Conservation (phyloP, 2,888 invertebrate species). For the Campopleginae sp. region DNA sequence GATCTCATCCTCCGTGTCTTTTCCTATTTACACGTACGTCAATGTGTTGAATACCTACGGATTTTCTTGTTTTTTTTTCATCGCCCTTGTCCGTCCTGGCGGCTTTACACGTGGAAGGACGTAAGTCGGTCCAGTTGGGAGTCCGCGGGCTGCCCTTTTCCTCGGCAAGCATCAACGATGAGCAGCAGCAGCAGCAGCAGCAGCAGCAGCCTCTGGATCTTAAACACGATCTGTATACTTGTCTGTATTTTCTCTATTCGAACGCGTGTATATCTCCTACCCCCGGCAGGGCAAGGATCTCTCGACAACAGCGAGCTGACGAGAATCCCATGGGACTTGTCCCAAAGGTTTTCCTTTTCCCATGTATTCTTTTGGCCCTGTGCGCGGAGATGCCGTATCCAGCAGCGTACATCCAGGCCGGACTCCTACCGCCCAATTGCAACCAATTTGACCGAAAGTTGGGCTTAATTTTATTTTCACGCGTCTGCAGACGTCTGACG, state of each 20-base stretch:
- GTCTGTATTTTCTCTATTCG: constrained; percentile 12
- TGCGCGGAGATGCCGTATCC: constrained; percentile 52
- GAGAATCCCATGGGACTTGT: constrained; percentile 61
- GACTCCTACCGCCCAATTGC: constrained; percentile 85
- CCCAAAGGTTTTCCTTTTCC: constrained; percentile 44
- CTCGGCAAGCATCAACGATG: constrained; percentile 5
- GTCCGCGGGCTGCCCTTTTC: background rate
- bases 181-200: no score
- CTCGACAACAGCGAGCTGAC: constrained; percentile 46
- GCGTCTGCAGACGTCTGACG: constrained; percentile 79
- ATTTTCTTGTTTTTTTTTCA: constrained; percentile 21
- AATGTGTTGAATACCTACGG: constrained; percentile 56
- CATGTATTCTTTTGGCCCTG: constrained; percentile 37
- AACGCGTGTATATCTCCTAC: background rate
- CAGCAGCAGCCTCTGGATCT: constrained; percentile 21
- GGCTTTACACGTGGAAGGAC: constrained; percentile 1
- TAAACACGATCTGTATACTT: background rate
- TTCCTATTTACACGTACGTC: constrained; percentile 64
- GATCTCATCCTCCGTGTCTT: constrained; percentile 68
- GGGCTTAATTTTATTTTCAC: constrained; percentile 86
- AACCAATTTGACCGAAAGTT: constrained; percentile 87
- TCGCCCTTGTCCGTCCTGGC: background rate
- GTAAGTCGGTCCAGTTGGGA: background rate
- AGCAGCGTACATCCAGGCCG: constrained; percentile 59
- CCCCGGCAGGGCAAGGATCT: constrained; percentile 16